Conservation (phyloP, 35 echinoderm and acorn worm genomes). For the Apostichopus japonicus region DNA sequence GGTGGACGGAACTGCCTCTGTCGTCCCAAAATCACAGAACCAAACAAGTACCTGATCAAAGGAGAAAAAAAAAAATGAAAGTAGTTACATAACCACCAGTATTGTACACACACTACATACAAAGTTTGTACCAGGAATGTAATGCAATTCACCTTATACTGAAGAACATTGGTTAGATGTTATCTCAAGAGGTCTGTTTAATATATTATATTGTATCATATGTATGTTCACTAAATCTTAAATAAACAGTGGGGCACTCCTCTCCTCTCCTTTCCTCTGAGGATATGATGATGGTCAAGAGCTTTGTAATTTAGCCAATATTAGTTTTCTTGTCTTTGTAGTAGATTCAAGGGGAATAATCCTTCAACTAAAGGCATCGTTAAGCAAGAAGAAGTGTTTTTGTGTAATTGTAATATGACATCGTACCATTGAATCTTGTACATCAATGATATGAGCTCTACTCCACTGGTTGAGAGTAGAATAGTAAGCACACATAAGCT, state of each 20-base stretch:
- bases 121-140: background rate
- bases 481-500: constrained; percentile 55
- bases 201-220: too few species aligned
- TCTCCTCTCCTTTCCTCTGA: too few species aligned
- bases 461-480: constrained; percentile 52
- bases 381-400: too few species aligned
- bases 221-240: too few species aligned
- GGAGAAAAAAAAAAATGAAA: background rate
- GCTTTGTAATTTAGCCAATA: too few species aligned
- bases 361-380: too few species aligned
- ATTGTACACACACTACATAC: background rate
- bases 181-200: background rate
- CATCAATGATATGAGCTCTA: constrained; percentile 56
- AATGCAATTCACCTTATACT: background rate
- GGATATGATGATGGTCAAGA: too few species aligned
- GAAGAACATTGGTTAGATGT: background rate
- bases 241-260: too few species aligned
- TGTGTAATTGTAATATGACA: too few species aligned
- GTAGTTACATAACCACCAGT: background rate
- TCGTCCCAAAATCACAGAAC: constrained; percentile 59
- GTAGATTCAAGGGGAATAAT: too few species aligned
- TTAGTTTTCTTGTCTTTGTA: too few species aligned
- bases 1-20: constrained; percentile 51
- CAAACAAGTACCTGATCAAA: constrained; percentile 40
- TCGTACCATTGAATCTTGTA: constrained; percentile 40